These are phyloP conservation scores for Cygnus olor DNA, from an alignment of 2,797 vertebrate species.

Conservation along the genomic window DNA sequence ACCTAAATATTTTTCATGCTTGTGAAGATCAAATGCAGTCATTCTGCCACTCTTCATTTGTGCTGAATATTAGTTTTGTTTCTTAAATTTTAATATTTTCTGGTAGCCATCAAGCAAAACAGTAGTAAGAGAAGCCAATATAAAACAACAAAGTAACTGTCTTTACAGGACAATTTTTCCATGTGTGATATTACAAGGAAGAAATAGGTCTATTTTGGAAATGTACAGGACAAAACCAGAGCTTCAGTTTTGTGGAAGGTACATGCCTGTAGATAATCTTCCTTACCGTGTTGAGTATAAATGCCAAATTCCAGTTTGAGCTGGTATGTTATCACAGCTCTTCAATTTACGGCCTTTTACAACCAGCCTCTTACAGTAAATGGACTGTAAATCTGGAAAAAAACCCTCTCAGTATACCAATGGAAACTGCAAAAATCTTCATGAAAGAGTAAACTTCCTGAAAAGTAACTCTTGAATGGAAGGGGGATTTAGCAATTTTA, in stretches of 20 bases:
- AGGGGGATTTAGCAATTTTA: constrained; percentile 27
- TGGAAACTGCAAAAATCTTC: constrained; percentile 38
- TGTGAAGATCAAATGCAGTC: neutral
- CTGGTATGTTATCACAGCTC: constrained; percentile 16
- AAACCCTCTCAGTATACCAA: neutral
- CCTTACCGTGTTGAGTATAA: neutral
- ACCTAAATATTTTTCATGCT: constrained; percentile 3
- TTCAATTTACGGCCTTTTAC: constrained; percentile 54
- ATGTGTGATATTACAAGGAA: neutral
- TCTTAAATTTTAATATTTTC: neutral
- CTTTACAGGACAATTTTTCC: neutral
- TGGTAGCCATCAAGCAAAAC: neutral
- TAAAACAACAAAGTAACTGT: neutral
- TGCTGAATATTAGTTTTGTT: neutral
- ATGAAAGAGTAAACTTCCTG: constrained; percentile 21
- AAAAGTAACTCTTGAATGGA: constrained; percentile 32
- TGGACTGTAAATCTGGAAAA: constrained; percentile 50
- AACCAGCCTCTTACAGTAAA: constrained; percentile 29
- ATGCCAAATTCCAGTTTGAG: constrained; percentile 24
- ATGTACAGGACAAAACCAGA: neutral
- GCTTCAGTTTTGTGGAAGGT: neutral
- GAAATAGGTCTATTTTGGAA: neutral
- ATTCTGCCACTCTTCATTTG: neutral
- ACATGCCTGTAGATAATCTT: neutral
- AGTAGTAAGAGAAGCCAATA: neutral